Percentiles rank a stretch among this genome's conserved stretches.
Evolutionary conservation across 2,888 invertebrate genomes (phyloP).

Genomic region (Pyrocoelia pectoralis): DNA sequence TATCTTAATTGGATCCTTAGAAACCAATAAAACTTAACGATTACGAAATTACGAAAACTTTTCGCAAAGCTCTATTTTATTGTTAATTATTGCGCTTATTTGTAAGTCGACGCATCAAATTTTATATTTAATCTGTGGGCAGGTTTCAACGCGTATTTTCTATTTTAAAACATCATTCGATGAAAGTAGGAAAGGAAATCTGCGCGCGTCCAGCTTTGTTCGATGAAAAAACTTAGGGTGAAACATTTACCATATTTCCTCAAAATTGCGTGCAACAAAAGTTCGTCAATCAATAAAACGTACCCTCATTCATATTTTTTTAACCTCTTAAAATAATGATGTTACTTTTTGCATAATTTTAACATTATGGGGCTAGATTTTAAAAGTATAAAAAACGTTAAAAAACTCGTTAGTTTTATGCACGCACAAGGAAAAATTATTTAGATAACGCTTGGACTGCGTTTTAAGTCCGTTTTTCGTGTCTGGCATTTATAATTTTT

Average conservation of each 20-base stretch:
- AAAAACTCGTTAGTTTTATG: constrained; percentile 36
- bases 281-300: background rate
- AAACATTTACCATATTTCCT: no score
- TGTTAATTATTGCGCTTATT: constrained; percentile 5
- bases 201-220: background rate
- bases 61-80: constrained; percentile 7
- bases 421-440: constrained; percentile 33
- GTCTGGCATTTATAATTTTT: constrained; percentile 15
- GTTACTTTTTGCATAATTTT: constrained; percentile 27
- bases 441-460: constrained; percentile 27
- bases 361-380: constrained; percentile 25
- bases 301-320: constrained; percentile 17
- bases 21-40: constrained; percentile 6
- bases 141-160: no score
- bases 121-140: background rate
- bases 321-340: constrained; percentile 18
- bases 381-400: constrained; percentile 16
- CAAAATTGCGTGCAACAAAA: background rate
- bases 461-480: constrained; percentile 15
- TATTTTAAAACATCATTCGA: background rate
- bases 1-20: constrained; percentile 10
- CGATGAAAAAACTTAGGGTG: background rate
- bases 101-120: background rate
- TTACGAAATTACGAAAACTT: constrained; percentile 8
- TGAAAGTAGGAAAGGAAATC: background rate